Evolutionary conservation across 30 jellyfish, hydroid and myxozoan genomes (phyloP).

Genomic region (Aurelia coerulea): DNA sequence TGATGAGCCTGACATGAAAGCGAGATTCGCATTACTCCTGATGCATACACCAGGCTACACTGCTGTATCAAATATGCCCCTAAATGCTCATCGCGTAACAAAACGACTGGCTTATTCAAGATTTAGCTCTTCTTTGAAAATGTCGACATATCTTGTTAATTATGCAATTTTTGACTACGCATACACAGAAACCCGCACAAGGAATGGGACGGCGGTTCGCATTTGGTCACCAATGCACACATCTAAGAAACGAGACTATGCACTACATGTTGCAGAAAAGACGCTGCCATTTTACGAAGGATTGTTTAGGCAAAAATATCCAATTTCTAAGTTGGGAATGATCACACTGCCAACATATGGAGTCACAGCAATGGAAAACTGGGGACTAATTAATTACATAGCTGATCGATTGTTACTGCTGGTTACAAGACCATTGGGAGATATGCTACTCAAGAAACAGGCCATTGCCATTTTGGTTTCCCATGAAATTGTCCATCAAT

Average conservation of each 20-base stretch:
- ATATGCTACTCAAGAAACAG: slow-evolving; percentile 33
- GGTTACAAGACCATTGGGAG: not conserved
- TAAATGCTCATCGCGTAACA: slow-evolving; percentile 22
- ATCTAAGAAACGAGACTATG: slow-evolving; percentile 50
- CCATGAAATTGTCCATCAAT: slow-evolving; percentile 95
- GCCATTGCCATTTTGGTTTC: slow-evolving; percentile 50
- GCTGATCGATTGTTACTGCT: slow-evolving; percentile 40
- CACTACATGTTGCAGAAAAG: slow-evolving; percentile 56
- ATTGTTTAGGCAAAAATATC: slow-evolving; percentile 57
- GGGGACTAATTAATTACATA: slow-evolving; percentile 87
- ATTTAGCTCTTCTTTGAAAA: slow-evolving; percentile 66
- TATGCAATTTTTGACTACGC: slow-evolving; percentile 74
- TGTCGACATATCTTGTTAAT: slow-evolving; percentile 91
- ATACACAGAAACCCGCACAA: slow-evolving; percentile 34
- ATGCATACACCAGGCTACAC: slow-evolving; percentile 68
- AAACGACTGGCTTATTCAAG: not conserved
- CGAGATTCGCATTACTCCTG: slow-evolving; percentile 67
- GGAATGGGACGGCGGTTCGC: slow-evolving; percentile 38
- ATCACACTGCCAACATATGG: slow-evolving; percentile 75
- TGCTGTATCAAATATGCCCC: slow-evolving; percentile 89
- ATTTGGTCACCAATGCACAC: slow-evolving; percentile 90
- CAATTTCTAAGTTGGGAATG: slow-evolving; percentile 81
- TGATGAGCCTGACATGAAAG: slow-evolving; percentile 96
- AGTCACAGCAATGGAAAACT: slow-evolving; percentile 93
- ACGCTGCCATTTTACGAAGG: slow-evolving; percentile 72